phyloP scores from a whole-genome alignment of 2,797 vertebrate species.

The Lateolabrax maculatus region DNA sequence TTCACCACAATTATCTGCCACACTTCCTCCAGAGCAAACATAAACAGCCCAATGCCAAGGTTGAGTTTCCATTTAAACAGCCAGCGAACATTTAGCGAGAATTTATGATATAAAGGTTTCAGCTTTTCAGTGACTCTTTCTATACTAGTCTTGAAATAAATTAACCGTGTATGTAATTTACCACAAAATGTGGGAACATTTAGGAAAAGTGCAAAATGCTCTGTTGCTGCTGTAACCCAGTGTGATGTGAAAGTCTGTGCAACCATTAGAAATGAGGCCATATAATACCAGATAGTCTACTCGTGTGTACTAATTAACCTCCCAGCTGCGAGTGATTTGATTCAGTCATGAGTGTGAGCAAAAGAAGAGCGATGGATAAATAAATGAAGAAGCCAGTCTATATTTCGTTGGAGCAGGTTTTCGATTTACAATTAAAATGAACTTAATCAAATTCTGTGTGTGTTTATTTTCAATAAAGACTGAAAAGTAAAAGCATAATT shows the following conservation, averaged over 20 bases:
- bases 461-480: not conserved
- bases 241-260: not conserved
- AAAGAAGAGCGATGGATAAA: not conserved
- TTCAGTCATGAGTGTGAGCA: constrained; percentile 4
- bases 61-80: not conserved
- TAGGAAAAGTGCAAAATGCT: not conserved
- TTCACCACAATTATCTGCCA: constrained; percentile 34
- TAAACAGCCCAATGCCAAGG: constrained; percentile 43
- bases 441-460: not conserved
- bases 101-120: too few species aligned
- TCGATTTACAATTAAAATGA: too few species aligned
- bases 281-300: constrained; percentile 2
- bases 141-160: not conserved
- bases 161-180: not conserved
- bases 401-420: not conserved
- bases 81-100: not conserved
- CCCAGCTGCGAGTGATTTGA: constrained; percentile 31
- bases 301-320: constrained; percentile 38
- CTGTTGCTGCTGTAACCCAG: not conserved
- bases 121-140: not conserved
- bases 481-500: not conserved
- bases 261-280: not conserved
- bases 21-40: constrained; percentile 47
- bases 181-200: too few species aligned
- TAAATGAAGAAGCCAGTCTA: too few species aligned